Evolutionary conservation across 2,113 vertebrate species (phyloP), one percentile per base, ranked within the genome.

Genomic region (Lagopus muta): DNA sequence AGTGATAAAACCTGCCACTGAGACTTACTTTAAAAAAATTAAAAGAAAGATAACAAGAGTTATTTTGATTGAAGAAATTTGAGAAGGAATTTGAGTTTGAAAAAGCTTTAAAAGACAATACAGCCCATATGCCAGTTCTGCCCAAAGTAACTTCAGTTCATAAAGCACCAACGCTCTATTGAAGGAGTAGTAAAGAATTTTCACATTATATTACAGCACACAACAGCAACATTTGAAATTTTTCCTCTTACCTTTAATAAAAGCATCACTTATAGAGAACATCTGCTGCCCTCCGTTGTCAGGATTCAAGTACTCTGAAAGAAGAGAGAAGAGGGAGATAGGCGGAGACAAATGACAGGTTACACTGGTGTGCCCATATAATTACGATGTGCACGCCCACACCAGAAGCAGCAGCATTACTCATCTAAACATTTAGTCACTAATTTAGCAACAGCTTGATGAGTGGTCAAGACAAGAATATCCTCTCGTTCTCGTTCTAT

Each of bases 211-310:
- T 32, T 69, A 75, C 62, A 89, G 80, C 5, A 2, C 25, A 61
- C 8, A 57, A 54, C 14, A 79, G 36, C 66, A 88, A 66, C 27
- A 79, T 67, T 36, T 69, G 22, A 75, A 87, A 38, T 36, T 47
- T 81, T 58, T 32, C 57, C 62, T 52, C 89, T 88, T 98, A 99
- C 99, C 99, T 98, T 99, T 99, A 96, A 99, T 99, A 95, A 99
- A 99, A 87, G 99, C 99, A 25, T 99, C 99, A 73, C 99, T 99
- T 94, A 99, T 99, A 86, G 98, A 98, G 73, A 99, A 98, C 95
- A 97, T 97, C 93, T 99, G 99, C 79, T 99, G 99, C 74, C 98
- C 99, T 96, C 99, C 98, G 62, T 98, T 98, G 97, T 99, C 99
- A 64, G 99, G 98, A 91, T 99, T 97, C 89, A 99, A 98, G 96